A percentile compares a stretch with the other conserved stretches of the same genome.
These are phyloP conservation scores for Tragelaphus strepsiceros DNA, from an alignment of 2,113 vertebrate genomes.

Conservation along the genomic window DNA sequence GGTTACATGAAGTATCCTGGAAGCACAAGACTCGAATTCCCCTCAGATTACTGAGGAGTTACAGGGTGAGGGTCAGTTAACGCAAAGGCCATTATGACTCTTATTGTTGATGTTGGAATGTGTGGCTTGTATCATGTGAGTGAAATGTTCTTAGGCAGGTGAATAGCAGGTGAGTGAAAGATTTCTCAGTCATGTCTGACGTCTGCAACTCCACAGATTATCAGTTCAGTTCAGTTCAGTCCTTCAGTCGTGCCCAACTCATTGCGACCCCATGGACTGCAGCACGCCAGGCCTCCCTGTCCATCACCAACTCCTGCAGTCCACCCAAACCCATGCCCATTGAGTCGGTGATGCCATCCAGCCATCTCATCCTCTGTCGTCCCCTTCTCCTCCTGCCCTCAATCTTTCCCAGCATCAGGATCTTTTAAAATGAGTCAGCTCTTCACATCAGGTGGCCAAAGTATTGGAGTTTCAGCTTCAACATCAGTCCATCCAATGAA, in stretches of 20 bases:
- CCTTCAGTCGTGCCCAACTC: accelerated
- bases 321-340: background rate
- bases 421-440: background rate
- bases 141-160: background rate
- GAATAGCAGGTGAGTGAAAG: background rate
- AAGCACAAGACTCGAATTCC: background rate
- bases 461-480: background rate
- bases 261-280: background rate
- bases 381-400: background rate
- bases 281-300: background rate
- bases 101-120: background rate
- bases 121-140: background rate
- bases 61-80: background rate
- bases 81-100: background rate
- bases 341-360: background rate
- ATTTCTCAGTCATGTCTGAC: background rate
- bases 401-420: background rate
- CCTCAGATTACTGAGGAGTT: background rate
- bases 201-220: background rate
- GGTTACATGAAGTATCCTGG: background rate
- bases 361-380: background rate
- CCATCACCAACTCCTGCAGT: background rate
- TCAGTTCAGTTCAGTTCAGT: background rate
- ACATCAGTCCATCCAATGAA: background rate
- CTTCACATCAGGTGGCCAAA: background rate